These are phyloP conservation scores for Tetramorium simillimum DNA, from an alignment of 1,140 invertebrate genomes.

Conservation along the genomic window DNA sequence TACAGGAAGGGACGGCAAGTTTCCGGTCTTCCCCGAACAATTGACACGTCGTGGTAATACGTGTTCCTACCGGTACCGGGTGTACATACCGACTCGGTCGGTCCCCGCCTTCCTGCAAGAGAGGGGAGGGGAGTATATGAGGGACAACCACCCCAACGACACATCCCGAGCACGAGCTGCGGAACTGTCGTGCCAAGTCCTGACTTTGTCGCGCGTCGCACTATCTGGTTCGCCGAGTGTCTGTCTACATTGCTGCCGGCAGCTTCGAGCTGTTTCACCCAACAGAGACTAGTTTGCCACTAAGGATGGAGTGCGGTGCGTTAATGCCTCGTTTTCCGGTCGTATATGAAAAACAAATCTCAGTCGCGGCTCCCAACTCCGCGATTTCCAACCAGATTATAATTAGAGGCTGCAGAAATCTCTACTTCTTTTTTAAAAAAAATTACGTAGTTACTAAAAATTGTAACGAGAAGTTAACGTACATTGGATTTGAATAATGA, in stretches of 20 bases:
- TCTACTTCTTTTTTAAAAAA: background rate
- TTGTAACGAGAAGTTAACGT: background rate
- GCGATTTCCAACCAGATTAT: background rate
- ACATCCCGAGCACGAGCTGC: conserved; percentile 71
- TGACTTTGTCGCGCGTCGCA: conserved; percentile 70
- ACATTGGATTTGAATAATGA: background rate
- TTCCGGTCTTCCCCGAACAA: conserved; percentile 74
- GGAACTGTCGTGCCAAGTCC: conserved; percentile 72
- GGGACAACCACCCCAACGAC: conserved; percentile 17
- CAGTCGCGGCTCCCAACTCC: background rate
- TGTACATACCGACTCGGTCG: conserved; percentile 22
- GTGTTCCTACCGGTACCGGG: conserved; percentile 14
- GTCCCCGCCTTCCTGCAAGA: background rate
- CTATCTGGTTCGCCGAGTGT: conserved; percentile 61
- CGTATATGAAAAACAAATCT: conserved; percentile 19
- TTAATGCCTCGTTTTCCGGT: conserved; percentile 49
- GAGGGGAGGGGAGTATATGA: background rate
- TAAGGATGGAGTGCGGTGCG: conserved; percentile 47
- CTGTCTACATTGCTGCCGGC: conserved; percentile 60
- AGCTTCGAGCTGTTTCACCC: conserved; percentile 39
- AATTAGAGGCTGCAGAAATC: background rate
- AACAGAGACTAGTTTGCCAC: conserved; percentile 52
- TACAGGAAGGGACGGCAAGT: conserved; percentile 65
- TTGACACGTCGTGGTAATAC: conserved; percentile 73
- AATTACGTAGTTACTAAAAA: background rate